Percentiles rank a stretch among this genome's conserved stretches.
These are phyloP conservation scores for Lithosia quadra DNA, from an alignment of 2,888 invertebrate species.

Conservation along the genomic window DNA sequence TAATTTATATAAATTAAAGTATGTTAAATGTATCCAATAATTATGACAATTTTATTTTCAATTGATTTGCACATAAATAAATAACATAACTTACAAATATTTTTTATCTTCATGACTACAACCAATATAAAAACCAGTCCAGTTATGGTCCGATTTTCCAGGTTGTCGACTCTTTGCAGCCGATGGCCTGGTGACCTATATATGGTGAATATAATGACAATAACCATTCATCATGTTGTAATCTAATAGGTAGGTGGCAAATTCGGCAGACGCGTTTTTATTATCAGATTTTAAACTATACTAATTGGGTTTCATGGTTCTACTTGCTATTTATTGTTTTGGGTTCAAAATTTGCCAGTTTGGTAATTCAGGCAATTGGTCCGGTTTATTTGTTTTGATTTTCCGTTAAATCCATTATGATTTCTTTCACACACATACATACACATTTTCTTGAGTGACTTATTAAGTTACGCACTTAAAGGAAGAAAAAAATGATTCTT, in stretches of 20 bases:
- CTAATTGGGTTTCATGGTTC: not conserved
- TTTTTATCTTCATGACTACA: not conserved
- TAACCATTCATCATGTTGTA: conserved; percentile 10
- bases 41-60: no score
- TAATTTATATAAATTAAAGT: no score
- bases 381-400: not conserved
- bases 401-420: no score
- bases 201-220: not conserved
- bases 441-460: no score
- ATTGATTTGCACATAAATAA: no score
- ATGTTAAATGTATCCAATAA: no score
- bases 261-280: conserved; percentile 3
- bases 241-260: conserved; percentile 15
- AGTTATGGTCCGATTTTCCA: not conserved
- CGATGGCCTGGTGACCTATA: conserved; percentile 2
- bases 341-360: not conserved
- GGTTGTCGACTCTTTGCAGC: not conserved
- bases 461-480: no score
- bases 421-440: no score
- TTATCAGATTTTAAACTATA: not conserved
- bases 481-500: no score
- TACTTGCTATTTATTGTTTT: not conserved
- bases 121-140: not conserved
- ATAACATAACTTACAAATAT: no score
- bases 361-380: not conserved